Evolutionary conservation across 1,140 invertebrate species (phyloP), one percentile per base, ranked within the genome.

Genomic region (Panonychus citri): DNA sequence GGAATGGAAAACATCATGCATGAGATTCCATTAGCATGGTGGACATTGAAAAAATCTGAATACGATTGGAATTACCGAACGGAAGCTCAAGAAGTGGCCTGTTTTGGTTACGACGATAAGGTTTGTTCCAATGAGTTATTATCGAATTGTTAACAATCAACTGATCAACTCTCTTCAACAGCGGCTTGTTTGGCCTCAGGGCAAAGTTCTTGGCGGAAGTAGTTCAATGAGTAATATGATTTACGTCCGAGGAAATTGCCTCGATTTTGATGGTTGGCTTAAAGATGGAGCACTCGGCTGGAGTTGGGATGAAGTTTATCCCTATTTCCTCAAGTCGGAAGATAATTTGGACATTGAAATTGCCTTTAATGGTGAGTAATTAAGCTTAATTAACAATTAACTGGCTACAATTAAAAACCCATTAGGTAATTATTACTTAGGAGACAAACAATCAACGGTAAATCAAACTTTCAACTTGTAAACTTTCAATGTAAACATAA

Each of bases 151-250:
- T 43, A 43, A 17, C 42, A 12, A n/a, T 43, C 17, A 43, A 43
- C 1, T 43, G 42, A 5, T 46, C 0, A 46, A n/a, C 43, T 24
- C 19, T 55, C 15, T 30, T 42, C 10, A n/a, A n/a, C 30, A 57
- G 55, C 21, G 30, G 54, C 46, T 50, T 13, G 43, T 4, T 39
- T 58, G 56, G 56, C 56, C 59, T 26, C 68, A 84, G 27, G 85
- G 85, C 10, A 81, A 81, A 68, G 80, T 81, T 0, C 69, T 88
- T 0, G 85, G 84, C 1, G 85, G 85, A 0, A 81, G 77, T 1
- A 81, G 78, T 4, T 85, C 93, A 0, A 74, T 97, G 0, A 97
- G 97, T 68, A 94, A 94, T 3, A 97, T 97, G 90, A 74, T 95
- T 0, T 98, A 97, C 64, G 73, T 97, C 0, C 74, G 94, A 25